A percentile compares a stretch with the other conserved stretches of the same genome.
These are phyloP conservation scores for Agrilus planipennis DNA, from an alignment of 1,140 invertebrate species.

Conservation along the genomic window DNA sequence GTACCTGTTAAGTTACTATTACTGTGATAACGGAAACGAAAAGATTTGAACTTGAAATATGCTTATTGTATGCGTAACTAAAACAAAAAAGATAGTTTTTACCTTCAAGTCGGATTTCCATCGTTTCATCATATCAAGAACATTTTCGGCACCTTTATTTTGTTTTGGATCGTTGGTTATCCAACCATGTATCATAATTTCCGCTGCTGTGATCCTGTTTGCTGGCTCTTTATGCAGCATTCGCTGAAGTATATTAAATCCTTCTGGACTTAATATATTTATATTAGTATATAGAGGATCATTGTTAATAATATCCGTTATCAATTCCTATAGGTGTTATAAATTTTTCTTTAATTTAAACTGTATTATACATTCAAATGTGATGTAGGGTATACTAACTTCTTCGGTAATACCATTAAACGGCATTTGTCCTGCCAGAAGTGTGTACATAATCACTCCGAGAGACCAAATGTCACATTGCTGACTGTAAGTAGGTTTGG, in stretches of 20 bases:
- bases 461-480: conserved; percentile 48
- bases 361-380: no score
- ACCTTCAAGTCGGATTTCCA: conserved; percentile 26
- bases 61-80: no score
- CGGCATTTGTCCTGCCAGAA: conserved; percentile 33
- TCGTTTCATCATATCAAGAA: conserved; percentile 29
- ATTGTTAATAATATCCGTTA: conserved; percentile 28
- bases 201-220: conserved; percentile 39
- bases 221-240: conserved; percentile 41
- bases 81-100: no score
- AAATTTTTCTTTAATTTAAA: no score
- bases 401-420: conserved; percentile 25
- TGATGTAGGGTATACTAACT: no score
- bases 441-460: conserved; percentile 42
- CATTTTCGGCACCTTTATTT: conserved; percentile 17
- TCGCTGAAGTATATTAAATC: conserved; percentile 32
- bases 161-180: conserved; percentile 19
- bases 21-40: no score
- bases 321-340: no score
- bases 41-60: no score
- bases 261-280: conserved; percentile 22
- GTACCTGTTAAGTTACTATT: no score
- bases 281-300: conserved; percentile 14
- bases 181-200: conserved; percentile 41
- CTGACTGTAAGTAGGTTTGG: conserved; percentile 42